Conservation (phyloP, 2,113 vertebrate species). For the Mastomys natalensis region DNA sequence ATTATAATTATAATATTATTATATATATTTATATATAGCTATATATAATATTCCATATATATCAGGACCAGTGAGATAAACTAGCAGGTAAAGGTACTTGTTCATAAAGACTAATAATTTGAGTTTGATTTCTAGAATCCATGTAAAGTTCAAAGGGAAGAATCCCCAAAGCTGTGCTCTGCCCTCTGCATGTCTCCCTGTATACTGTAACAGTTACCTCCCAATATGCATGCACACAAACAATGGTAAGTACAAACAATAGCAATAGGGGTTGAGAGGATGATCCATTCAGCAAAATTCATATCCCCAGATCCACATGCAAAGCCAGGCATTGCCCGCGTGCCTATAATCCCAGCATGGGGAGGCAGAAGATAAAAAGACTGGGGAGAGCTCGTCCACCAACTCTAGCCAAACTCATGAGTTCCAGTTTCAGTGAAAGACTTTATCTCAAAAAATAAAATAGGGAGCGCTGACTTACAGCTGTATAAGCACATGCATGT, state of each 20-base stretch:
- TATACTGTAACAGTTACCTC: background rate
- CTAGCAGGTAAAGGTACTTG: background rate
- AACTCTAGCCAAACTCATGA: background rate
- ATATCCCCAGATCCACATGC: background rate
- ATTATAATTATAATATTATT: background rate
- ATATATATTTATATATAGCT: background rate
- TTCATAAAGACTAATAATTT: background rate
- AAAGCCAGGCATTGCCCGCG: background rate
- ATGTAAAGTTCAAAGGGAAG: background rate
- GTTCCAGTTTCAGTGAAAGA: background rate
- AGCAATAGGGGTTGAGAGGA: background rate
- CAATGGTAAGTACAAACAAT: background rate
- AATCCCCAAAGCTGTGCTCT: background rate
- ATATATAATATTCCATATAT: background rate
- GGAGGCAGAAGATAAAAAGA: too few species aligned
- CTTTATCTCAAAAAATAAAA: background rate
- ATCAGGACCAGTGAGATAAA: background rate
- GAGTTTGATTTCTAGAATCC: background rate
- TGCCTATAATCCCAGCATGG: background rate
- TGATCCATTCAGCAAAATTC: background rate
- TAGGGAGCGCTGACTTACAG: background rate
- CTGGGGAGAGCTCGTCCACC: background rate
- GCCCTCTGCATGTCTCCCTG: background rate
- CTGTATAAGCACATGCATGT: too few species aligned
- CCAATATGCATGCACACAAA: background rate